A percentile compares a stretch with the other conserved stretches of the same genome.
Evolutionary conservation across 2,888 invertebrate species (phyloP).

Genomic region (Seladonia tumulorum): DNA sequence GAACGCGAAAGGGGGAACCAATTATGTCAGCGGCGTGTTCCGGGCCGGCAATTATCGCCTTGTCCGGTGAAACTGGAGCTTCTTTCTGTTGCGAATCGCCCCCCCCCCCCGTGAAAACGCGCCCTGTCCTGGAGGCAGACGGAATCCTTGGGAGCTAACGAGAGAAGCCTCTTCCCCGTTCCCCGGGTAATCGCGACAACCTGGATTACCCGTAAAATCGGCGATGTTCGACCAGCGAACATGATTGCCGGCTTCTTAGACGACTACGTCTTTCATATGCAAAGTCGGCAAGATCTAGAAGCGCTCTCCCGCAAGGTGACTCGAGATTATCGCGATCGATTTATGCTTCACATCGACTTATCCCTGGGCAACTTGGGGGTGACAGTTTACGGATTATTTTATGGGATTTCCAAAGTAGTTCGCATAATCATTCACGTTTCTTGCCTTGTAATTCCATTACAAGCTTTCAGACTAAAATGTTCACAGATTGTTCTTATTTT

Average conservation of each 20-base stretch:
- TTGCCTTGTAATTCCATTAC: too few species aligned
- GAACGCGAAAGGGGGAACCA: constrained; percentile 55
- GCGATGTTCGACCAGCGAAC: neutral
- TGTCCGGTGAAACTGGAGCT: constrained; percentile 49
- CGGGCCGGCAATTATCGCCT: constrained; percentile 58
- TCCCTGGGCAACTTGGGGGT: neutral
- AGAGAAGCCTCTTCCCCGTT: neutral
- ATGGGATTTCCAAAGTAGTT: too few species aligned
- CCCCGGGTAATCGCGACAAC: neutral
- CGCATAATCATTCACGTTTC: too few species aligned
- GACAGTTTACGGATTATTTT: neutral
- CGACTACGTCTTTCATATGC: constrained; percentile 16
- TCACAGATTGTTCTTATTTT: too few species aligned
- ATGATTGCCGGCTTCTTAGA: neutral
- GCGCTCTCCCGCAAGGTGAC: neutral
- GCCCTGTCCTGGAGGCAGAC: neutral
- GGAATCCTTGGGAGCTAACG: neutral
- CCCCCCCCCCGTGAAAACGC: neutral
- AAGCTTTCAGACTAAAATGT: neutral
- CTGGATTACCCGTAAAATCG: constrained; percentile 13
- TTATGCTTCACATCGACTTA: neutral
- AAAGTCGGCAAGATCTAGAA: neutral
- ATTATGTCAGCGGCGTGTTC: constrained; percentile 58
- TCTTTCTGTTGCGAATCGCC: constrained; percentile 23
- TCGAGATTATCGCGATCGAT: constrained; percentile 2